These are phyloP conservation scores for Ornithorhynchus anatinus DNA, from an alignment of 2,113 vertebrate species.

Conservation along the genomic window DNA sequence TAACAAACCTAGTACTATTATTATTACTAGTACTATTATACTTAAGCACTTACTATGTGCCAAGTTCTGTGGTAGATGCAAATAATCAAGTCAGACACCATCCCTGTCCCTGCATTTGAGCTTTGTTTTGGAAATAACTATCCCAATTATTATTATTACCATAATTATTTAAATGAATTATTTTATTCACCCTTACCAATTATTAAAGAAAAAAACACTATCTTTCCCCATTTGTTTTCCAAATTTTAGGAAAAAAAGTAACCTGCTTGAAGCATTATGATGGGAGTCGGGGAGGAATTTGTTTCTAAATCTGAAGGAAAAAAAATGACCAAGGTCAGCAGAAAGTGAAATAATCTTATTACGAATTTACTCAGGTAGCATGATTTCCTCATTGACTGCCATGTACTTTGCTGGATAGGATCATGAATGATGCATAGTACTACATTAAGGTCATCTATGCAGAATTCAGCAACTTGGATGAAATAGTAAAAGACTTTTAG, in stretches of 20 bases:
- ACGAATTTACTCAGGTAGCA: neutral
- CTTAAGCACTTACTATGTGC: too few species aligned
- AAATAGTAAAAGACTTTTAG: neutral
- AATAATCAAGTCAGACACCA: too few species aligned
- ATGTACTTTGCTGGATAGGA: neutral
- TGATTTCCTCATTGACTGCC: neutral
- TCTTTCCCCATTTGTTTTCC: neutral
- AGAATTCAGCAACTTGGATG: neutral
- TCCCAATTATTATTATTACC: too few species aligned
- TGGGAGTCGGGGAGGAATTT: constrained; percentile 47
- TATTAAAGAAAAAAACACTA: constrained; percentile 19
- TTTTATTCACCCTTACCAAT: neutral
- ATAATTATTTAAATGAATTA: too few species aligned
- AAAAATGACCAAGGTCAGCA: constrained; percentile 26
- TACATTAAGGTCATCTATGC: neutral
- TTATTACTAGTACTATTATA: too few species aligned
- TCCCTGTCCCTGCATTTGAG: too few species aligned
- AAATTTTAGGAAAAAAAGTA: constrained; percentile 22
- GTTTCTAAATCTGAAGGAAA: neutral
- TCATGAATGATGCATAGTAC: constrained; percentile 21
- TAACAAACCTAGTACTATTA: too few species aligned
- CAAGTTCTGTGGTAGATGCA: too few species aligned
- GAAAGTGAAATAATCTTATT: constrained; percentile 16
- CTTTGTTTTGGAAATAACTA: too few species aligned
- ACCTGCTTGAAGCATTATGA: constrained; percentile 7